Evolutionary conservation across 2,888 invertebrate genomes (phyloP), one percentile per base, ranked within the genome.

Genomic region (Hesperia comma): DNA sequence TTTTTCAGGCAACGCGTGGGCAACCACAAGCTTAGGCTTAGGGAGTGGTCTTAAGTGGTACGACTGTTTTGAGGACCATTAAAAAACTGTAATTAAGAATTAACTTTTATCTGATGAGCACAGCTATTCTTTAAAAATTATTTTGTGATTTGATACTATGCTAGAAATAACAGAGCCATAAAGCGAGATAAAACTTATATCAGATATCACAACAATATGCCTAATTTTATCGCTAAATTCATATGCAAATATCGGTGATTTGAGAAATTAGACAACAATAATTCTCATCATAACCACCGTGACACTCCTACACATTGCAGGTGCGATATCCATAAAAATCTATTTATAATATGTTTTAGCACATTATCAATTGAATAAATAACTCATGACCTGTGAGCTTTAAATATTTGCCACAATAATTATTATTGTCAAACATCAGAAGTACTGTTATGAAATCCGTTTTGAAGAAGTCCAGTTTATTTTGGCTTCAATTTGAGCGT

Each of bases 401-500:
- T 70, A 67, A 77, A 76, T 78, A 79, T 84, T 80, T 80, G 76
- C 76, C 56, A 71, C 74, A 76, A 68, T 70, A 79, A 82, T 79
- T 77, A 81, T 77, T 76, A 80, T 79, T 74, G 73, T 77, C 75
- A 81, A 78, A 77, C 76, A 75, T 70, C 69, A 68, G 71, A 74
- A 67, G 72, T 77, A 79, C 81, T 72, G 81, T 88, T 88, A 82
- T 82, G 81, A 86, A 86, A 88, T 81, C 81, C 83, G 82, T 85
- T 85, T 76, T 78, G 81, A 78, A 76, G 79, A 71, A 77, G 79
- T 85, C 78, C 74, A 81, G 87, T 91, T 88, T 90, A 91, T 88
- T 90, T 89, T 90, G 87, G 90, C 87, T 81, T 81, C 82, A 83
- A 87, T 87, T 84, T 88, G 83, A 83, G 84, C 82, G 82, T 86